These are phyloP conservation scores for Leucania comma DNA, from an alignment of 2,888 invertebrate genomes.

Conservation along the genomic window DNA sequence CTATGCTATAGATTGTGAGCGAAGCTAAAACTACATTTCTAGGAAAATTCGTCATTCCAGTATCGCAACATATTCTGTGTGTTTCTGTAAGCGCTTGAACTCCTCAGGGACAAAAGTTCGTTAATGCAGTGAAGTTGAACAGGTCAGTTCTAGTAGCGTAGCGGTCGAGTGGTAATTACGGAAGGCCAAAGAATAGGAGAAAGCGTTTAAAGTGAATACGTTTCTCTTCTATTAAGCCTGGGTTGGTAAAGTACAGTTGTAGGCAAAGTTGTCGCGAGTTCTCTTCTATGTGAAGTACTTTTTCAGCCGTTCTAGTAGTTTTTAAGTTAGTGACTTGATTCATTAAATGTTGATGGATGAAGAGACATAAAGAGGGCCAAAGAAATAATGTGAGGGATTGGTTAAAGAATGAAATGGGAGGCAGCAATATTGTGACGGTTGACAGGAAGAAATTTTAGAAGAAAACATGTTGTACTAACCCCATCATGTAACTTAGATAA, in stretches of 20 bases:
- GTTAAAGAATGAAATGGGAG: too few relatives aligned
- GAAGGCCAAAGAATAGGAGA: conserved; percentile 53
- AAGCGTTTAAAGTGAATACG: conserved; percentile 55
- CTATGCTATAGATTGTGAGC: too few relatives aligned
- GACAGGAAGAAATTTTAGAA: too few relatives aligned
- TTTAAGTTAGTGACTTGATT: not conserved
- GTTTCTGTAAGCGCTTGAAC: not conserved
- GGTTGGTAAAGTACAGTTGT: not conserved
- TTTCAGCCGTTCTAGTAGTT: not conserved
- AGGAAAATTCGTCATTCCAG: not conserved
- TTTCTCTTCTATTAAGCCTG: conserved; percentile 39
- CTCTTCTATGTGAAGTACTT: not conserved
- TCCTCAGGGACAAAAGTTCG: conserved; percentile 64
- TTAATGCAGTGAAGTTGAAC: conserved; percentile 65
- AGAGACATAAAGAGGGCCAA: too few relatives aligned
- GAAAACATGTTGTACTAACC: too few relatives aligned
- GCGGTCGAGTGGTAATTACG: conserved; percentile 59
- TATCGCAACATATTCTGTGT: not conserved
- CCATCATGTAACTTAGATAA: too few relatives aligned
- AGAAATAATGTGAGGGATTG: too few relatives aligned
- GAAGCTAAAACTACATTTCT: not conserved
- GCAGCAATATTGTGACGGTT: too few relatives aligned
- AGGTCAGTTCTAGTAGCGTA: conserved; percentile 58
- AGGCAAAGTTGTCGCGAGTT: conserved; percentile 13
- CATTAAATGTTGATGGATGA: not conserved